Base-by-base conservation (phyloP, 1,140 invertebrate genomes). In the Bradysia coprophila region DNA sequence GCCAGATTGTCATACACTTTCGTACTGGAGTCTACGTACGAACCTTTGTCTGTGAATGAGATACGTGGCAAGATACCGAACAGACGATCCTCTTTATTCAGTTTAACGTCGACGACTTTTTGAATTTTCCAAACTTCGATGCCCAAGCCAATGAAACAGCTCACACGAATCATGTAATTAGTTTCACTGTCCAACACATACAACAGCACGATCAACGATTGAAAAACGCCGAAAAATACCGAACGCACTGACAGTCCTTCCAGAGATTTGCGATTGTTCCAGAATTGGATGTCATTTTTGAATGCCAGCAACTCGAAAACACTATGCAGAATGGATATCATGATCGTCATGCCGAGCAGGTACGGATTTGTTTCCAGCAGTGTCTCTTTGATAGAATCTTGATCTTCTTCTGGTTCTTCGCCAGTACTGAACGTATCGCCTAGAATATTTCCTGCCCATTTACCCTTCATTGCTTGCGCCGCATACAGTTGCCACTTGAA, bases 211-310 rank as follows among this genome's bases (percentile, higher is more conserved):
- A 98, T 80, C 2, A 94, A 55, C 0, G 91, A 91, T 58, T 98
- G 94, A 59, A 98, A 95, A 0, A 98, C 92, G 54, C 93, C 94
- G 63, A 98, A 98, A 61, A 98, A 95, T n/a, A 99, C 92, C 1
- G 92, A 95, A 45, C 94, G 75, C 9, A 98, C 94, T 0, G 93
- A 98, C 6, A 99, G 66, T 34, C 95, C 95, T 69, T 98, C 95
- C 21, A 98, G 65, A 4, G 90, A 93, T 59, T 97, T 90, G 28
- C 94, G 72, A 53, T 95, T 94, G 46, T 93, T 92, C 96, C 96
- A 99, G 59, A 99, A 99, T 66, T 99, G 95, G 55, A 99, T 98
- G 65, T 99, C 93, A 71, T 99, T 99, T 69, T 99, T 99, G 62
- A 99, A 99, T 40, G 96, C 95, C 22, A 99, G 68, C 51, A 99